Percentiles rank a stretch among this genome's conserved stretches.
phyloP scores from a whole-genome alignment of 2,113 vertebrate species.

The Hippocampus abdominalis region DNA sequence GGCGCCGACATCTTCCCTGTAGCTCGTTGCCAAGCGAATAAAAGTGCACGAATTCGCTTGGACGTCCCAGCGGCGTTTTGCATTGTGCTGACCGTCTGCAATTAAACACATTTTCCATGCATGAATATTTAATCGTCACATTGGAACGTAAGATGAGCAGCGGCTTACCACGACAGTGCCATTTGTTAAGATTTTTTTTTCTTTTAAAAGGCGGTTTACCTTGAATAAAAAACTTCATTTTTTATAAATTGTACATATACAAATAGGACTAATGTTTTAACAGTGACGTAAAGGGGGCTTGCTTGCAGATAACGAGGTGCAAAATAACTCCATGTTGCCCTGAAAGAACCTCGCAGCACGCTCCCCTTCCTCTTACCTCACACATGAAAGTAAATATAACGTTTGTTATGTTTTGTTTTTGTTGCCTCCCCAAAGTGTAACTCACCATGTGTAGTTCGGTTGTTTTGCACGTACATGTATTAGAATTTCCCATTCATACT shows the following conservation, averaged over 20 bases:
- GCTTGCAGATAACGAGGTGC: background rate
- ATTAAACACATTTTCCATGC: conserved; percentile 67
- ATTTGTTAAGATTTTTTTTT: conserved; percentile 1
- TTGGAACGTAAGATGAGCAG: conserved; percentile 59
- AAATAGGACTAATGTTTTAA: background rate
- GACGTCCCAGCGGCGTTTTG: conserved; percentile 30
- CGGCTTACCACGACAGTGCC: background rate
- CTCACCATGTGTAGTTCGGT: background rate
- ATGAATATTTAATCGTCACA: conserved; percentile 71
- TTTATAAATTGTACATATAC: too few relatives aligned
- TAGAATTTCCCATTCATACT: background rate
- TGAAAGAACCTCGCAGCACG: background rate
- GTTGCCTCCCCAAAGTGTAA: background rate
- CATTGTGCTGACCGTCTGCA: conserved; percentile 45
- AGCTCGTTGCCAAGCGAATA: conserved; percentile 1
- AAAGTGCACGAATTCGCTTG: background rate
- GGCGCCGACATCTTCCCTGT: conserved; percentile 46
- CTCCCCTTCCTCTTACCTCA: background rate
- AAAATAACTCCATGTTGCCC: background rate
- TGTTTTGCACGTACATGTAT: background rate
- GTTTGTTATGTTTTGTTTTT: background rate
- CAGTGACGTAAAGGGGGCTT: background rate
- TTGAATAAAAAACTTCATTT: background rate
- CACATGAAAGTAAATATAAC: background rate
- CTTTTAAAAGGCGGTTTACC: background rate